phyloP scores from a whole-genome alignment of 1,140 invertebrate species.

The Bilobella aurantiaca region DNA sequence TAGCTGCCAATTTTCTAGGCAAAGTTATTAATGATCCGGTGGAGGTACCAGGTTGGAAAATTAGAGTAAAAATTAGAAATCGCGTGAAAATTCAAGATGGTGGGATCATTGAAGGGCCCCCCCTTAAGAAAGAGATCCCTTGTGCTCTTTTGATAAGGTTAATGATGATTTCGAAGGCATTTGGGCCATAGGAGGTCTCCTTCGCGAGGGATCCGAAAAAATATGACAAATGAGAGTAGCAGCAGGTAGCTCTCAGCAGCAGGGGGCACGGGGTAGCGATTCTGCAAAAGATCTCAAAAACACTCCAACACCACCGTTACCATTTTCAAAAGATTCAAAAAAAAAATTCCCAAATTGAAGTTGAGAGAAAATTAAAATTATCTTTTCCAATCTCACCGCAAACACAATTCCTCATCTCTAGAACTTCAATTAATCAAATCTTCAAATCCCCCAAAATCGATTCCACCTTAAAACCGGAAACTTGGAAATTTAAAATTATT shows the following conservation, averaged over 20 bases:
- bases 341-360: neutral
- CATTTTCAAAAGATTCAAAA: neutral
- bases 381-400: neutral
- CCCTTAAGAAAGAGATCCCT: no score
- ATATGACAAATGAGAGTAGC: constrained; percentile 34
- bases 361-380: neutral
- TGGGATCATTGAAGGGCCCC: no score
- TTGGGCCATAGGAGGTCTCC: constrained; percentile 17
- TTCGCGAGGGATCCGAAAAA: neutral
- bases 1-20: no score
- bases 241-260: constrained; percentile 33
- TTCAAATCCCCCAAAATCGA: no score
- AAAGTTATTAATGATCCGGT: no score
- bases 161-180: constrained; percentile 27
- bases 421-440: no score
- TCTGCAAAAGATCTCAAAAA: constrained; percentile 13
- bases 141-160: no score
- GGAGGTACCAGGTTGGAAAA: no score
- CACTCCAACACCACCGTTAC: neutral
- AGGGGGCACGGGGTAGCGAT: constrained; percentile 22
- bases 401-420: neutral
- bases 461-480: no score
- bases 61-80: no score
- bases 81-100: no score
- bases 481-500: no score